Percentiles rank a stretch among this genome's conserved stretches.
Evolutionary conservation across 2,113 vertebrate species (phyloP).

Genomic region (Solea senegalensis): DNA sequence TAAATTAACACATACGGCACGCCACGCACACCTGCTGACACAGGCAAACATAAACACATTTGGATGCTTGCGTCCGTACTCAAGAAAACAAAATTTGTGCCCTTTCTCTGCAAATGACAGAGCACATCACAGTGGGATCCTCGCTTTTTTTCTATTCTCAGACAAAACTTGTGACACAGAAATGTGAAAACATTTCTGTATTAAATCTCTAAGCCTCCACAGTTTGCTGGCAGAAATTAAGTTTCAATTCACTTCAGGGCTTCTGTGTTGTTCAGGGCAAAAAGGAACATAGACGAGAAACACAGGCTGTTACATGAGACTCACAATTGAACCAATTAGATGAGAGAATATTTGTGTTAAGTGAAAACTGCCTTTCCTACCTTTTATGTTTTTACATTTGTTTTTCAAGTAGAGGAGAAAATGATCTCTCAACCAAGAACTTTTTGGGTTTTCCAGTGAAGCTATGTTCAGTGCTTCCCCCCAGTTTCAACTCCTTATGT

Average conservation of each 20-base stretch:
- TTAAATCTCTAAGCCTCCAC: slow-evolving; percentile 28
- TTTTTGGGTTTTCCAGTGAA: not conserved
- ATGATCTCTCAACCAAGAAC: not conserved
- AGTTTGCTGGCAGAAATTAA: slow-evolving; percentile 24
- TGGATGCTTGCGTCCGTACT: slow-evolving; percentile 52
- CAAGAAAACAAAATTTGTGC: slow-evolving; percentile 55
- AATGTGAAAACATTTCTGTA: slow-evolving; percentile 50
- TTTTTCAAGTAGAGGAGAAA: not conserved
- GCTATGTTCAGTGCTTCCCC: not conserved
- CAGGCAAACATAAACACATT: slow-evolving; percentile 65
- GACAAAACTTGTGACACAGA: slow-evolving; percentile 53
- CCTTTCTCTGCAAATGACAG: slow-evolving; percentile 70
- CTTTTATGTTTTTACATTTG: not conserved
- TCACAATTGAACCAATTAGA: not conserved
- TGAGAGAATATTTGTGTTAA: not conserved
- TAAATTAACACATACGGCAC: slow-evolving; percentile 28
- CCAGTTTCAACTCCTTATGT: not conserved
- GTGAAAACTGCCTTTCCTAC: not conserved
- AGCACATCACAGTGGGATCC: slow-evolving; percentile 45
- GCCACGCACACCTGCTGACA: slow-evolving; percentile 56
- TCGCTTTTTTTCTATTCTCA: slow-evolving; percentile 29
- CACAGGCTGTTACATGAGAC: slow-evolving; percentile 5
- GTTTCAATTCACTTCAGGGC: slow-evolving; percentile 20
- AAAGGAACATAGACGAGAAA: not conserved
- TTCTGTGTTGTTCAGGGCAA: slow-evolving; percentile 24